Evolutionary conservation across 2,888 invertebrate genomes (phyloP), one percentile per base, ranked within the genome.

Genomic region (Noctua comes): DNA sequence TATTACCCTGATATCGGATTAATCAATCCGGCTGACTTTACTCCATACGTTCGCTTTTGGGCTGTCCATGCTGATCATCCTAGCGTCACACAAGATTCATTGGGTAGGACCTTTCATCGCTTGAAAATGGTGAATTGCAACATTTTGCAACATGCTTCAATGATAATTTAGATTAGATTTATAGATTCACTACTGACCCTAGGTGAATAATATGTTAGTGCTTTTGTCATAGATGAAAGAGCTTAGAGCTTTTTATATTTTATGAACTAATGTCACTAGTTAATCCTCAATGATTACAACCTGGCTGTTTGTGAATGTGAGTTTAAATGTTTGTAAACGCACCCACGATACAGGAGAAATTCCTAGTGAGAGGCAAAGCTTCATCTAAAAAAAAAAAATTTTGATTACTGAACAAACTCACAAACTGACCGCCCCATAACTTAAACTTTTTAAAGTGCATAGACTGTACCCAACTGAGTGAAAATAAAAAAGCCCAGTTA

Each of bases 11-110:
- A 36, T 68, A 68, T 68, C 54, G 54, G 80, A 68, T 80, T 69
- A 64, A 48, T 69, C 31, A 57, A 57, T 64, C 80, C 21, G 24
- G 24, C n/a, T 64, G 8, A 13, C 16, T 57, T 11, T 1, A 65
- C n/a, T 48, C n/a, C 7, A n/a, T 68, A 27, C 27, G n/a, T 36
- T 24, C 7, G 59, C 59, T 79, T 72, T 62, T 68, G 62, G 46
- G 24, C 11, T 68, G 68, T 62, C 62, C 27, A 62, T 40, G 21
- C n/a, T 46, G 80, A 73, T 68, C 68, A 68, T 80, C 27, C 68
- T 54, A 27, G 40, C 73, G 36, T 36, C 27, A 64, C 10, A n/a
- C 27, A 1, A 54, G 4, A 64, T 54, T 46, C 48, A 68, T 62
- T n/a, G 11, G 16, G 10, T 59, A 18, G 31, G 7, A 62, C 16